Evolutionary conservation across 2,888 invertebrate genomes (phyloP).

Genomic region (Rhagonycha fulva): DNA sequence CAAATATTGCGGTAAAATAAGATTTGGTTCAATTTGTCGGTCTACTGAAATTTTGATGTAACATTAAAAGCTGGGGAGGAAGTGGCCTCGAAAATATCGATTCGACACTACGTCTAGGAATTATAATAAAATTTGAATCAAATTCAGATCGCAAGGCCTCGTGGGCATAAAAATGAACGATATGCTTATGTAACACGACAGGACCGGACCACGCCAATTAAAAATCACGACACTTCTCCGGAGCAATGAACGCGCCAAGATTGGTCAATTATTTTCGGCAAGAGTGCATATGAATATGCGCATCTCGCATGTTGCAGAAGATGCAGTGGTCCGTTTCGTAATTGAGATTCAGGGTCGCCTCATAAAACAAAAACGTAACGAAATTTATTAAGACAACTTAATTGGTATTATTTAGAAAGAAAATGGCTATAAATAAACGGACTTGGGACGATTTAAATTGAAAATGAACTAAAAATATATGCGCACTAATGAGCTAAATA

Average conservation of each 20-base stretch:
- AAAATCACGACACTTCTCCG: neutral
- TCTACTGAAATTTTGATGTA: neutral
- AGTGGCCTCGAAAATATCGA: neutral
- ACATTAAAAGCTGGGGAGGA: neutral
- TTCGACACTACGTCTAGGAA: neutral
- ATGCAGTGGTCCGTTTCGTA: neutral
- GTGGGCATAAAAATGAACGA: neutral
- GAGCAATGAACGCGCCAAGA: neutral
- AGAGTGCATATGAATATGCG: neutral
- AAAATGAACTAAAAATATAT: neutral
- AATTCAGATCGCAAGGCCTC: too few relatives aligned
- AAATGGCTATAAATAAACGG: neutral
- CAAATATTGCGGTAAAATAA: neutral
- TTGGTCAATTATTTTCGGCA: neutral
- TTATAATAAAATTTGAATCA: neutral
- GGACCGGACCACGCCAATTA: neutral
- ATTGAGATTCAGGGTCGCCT: neutral
- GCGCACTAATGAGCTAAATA: neutral
- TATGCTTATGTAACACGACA: neutral
- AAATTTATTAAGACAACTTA: neutral
- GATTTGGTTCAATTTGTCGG: too few relatives aligned
- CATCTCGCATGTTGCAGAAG: neutral
- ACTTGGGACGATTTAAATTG: neutral
- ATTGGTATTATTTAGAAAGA: neutral
- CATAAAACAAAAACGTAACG: neutral